A percentile compares a stretch with the other conserved stretches of the same genome.
Evolutionary conservation across 1,140 invertebrate genomes (phyloP).

Genomic region (Pachypsylla venusta): DNA sequence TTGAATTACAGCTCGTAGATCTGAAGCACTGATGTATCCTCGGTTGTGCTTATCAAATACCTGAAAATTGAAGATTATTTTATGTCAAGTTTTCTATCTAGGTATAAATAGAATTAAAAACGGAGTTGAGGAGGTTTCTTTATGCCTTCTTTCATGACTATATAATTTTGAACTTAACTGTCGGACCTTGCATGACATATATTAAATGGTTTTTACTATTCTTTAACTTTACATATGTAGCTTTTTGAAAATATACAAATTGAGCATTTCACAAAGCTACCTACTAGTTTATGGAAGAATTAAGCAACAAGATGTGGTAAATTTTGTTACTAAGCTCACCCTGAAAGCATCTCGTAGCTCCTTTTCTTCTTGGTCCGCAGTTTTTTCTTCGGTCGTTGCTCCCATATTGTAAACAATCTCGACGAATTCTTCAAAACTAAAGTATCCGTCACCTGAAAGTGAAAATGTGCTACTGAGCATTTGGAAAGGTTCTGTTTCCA

Average conservation of each 20-base stretch:
- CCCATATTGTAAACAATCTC: slow-evolving; percentile 76
- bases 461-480: too few relatives aligned
- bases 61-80: slow-evolving; percentile 28
- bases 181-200: too few relatives aligned
- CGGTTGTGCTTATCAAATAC: slow-evolving; percentile 73
- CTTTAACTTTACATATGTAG: too few relatives aligned
- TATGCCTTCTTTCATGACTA: too few relatives aligned
- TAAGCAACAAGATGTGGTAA: neutral
- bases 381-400: slow-evolving; percentile 39
- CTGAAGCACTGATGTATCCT: slow-evolving; percentile 71
- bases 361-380: slow-evolving; percentile 58
- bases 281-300: too few relatives aligned
- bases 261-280: too few relatives aligned
- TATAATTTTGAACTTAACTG: too few relatives aligned
- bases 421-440: slow-evolving; percentile 84
- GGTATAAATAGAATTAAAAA: slow-evolving; percentile 2
- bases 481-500: too few relatives aligned
- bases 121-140: too few relatives aligned
- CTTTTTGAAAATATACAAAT: too few relatives aligned
- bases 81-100: neutral
- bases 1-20: slow-evolving; percentile 64
- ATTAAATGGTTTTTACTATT: too few relatives aligned
- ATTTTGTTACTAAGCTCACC: slow-evolving; percentile 31
- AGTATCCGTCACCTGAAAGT: slow-evolving; percentile 66
- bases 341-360: slow-evolving; percentile 76